phyloP scores from a whole-genome alignment of 2,797 vertebrate species.

The Crypturellus tataupa region DNA sequence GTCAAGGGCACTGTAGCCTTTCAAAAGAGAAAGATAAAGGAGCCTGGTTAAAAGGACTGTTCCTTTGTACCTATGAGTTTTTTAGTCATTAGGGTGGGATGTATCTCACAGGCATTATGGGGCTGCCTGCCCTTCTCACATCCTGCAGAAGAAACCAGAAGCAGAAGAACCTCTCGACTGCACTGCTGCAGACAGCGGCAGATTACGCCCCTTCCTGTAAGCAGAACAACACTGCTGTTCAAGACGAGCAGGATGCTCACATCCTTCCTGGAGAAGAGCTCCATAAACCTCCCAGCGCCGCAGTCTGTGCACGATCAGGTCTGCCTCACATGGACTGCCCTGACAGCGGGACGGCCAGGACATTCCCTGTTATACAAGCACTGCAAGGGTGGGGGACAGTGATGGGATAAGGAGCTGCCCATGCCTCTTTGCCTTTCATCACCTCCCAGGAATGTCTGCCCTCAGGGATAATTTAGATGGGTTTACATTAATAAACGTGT shows the following conservation, averaged over 20 bases:
- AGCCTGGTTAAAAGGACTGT: background rate
- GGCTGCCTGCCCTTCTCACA: background rate
- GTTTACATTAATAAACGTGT: constrained; percentile 34
- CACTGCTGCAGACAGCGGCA: fast-evolving
- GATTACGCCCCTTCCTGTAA: background rate
- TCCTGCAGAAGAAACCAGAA: background rate
- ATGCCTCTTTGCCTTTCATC: background rate
- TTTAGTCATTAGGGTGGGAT: background rate
- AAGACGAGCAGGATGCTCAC: background rate
- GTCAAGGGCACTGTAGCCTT: background rate
- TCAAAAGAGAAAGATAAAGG: background rate
- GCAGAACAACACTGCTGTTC: background rate
- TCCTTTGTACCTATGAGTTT: background rate
- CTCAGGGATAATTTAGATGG: background rate
- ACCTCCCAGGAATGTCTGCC: constrained; percentile 28
- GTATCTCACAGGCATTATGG: background rate
- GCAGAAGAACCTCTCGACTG: background rate
- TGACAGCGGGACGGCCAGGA: background rate
- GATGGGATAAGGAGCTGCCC: constrained; percentile 12
- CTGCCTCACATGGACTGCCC: background rate
- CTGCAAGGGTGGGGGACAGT: background rate
- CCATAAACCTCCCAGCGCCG: background rate
- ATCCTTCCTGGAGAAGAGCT: constrained; percentile 4
- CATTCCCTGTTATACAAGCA: background rate
- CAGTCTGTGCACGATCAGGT: background rate